Evolutionary conservation across 2,888 invertebrate species (phyloP), one percentile per base, ranked within the genome.

Genomic region (Orthonevra nobilis): DNA sequence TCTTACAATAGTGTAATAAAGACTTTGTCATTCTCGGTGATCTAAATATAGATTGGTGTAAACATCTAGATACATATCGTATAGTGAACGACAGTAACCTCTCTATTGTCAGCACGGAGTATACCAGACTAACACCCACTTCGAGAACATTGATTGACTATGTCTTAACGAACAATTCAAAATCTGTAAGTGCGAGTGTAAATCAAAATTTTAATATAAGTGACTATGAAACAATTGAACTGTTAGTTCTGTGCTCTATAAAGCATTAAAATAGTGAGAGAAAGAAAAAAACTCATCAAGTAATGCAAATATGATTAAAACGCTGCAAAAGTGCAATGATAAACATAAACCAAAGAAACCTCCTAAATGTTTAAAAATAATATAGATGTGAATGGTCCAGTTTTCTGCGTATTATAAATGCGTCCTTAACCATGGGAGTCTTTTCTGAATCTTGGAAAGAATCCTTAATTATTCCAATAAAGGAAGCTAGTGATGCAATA

Each of bases 241-340:
- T 36, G 20, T 4, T 20, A 14, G 26, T 52, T 1, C 23, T 36
- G 1, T 36, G 36, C 34, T 20, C 4, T 12, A 12, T 12, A 32
- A 12, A 26, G n/a, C n/a, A n/a, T n/a, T 34, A 23, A 52, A 9
- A 52, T 9, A 36, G 14, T 5, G 14, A n/a, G n/a, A n/a, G n/a
- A n/a, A n/a, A 34, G 26, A 4, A 52, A 14, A 14, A 52, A 50
- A 50, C 30, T 20, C 2, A 23, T 38, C 9, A 36, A 20, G 0
- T 36, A 52, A 4, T 52, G 52, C 34, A 36, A 52, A 9, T 36
- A 52, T 23, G 34, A 52, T 1, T 36, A 52, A 52, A 42, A 23
- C n/a, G n/a, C n/a, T n/a, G n/a, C n/a, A n/a, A n/a, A n/a, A n/a
- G n/a, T n/a, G n/a, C n/a, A n/a, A n/a, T n/a, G n/a, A n/a, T n/a